These are phyloP conservation scores for Sebastes elongatus DNA, from an alignment of 2,797 vertebrate species.

Conservation along the genomic window DNA sequence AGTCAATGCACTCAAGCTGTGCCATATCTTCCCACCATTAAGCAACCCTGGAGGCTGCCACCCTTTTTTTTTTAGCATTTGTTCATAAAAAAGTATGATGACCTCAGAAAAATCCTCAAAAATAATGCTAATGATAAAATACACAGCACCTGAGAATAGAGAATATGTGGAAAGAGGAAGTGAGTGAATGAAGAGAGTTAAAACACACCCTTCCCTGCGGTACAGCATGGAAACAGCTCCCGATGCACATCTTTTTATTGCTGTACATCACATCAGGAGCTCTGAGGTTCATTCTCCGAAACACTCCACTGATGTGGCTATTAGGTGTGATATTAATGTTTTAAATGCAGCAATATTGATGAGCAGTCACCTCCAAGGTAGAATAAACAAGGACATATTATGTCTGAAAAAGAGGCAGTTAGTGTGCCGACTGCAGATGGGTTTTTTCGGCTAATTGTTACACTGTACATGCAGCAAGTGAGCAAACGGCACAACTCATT, in stretches of 20 bases:
- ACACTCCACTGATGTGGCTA: constrained; percentile 3
- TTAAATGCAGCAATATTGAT: constrained; percentile 36
- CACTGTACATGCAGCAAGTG: constrained; percentile 39
- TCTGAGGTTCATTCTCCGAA: constrained; percentile 5
- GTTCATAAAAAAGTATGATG: background rate
- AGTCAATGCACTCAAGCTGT: background rate
- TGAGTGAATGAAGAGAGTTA: background rate
- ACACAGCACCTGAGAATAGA: background rate
- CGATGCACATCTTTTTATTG: constrained; percentile 12
- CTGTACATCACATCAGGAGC: constrained; percentile 20
- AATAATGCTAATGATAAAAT: background rate
- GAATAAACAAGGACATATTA: constrained; percentile 40
- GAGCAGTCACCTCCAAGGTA: constrained; percentile 23
- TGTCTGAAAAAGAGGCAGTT: constrained; percentile 22
- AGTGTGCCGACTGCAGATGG: constrained; percentile 36
- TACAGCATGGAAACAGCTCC: background rate
- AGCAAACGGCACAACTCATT: constrained; percentile 49
- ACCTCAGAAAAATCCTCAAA: background rate
- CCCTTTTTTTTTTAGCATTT: background rate
- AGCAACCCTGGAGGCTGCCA: background rate
- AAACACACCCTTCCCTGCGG: background rate
- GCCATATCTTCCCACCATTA: background rate
- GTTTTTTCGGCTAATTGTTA: constrained; percentile 47
- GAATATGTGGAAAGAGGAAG: background rate
- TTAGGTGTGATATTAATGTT: constrained; percentile 34